phyloP scores from a whole-genome alignment of 92 coral and sea anemone genomes.

The Diadumene lineata region DNA sequence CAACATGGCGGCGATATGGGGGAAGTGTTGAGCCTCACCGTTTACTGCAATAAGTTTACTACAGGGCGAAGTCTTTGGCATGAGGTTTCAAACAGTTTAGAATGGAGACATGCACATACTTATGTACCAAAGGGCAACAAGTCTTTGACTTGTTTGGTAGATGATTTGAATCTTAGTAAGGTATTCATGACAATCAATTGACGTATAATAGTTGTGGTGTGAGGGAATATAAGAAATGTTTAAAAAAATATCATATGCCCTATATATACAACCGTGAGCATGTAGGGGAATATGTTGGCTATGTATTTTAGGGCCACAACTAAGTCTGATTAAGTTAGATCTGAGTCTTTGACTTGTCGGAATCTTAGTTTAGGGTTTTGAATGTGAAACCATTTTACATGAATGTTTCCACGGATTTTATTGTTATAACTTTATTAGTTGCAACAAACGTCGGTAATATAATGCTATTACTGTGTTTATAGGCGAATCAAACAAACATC shows the following conservation, averaged over 20 bases:
- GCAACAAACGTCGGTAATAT: background rate
- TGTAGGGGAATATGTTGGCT: too few species aligned
- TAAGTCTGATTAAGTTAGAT: too few species aligned
- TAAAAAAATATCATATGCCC: too few species aligned
- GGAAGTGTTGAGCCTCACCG: conserved; percentile 80
- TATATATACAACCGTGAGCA: too few species aligned
- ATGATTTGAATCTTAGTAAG: conserved; percentile 93
- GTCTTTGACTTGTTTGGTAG: conserved; percentile 82
- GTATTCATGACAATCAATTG: conserved; percentile 33
- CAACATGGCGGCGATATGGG: conserved; percentile 97
- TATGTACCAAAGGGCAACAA: conserved; percentile 97
- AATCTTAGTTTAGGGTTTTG: background rate
- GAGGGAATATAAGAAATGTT: too few species aligned
- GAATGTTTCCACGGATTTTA: background rate
- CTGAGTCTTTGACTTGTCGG: too few species aligned
- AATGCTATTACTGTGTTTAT: background rate
- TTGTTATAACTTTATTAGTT: background rate
- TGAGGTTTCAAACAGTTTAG: conserved; percentile 80
- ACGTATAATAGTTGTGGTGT: too few species aligned
- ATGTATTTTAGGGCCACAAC: too few species aligned
- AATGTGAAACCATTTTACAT: too few species aligned
- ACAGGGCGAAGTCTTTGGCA: conserved; percentile 86
- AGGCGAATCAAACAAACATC: conserved; percentile 26
- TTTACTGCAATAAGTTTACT: conserved; percentile 93
- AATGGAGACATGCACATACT: conserved; percentile 98